Percentiles rank a stretch among this genome's conserved stretches.
Conservation (phyloP, 2,113 vertebrate species). For the Pygoscelis adeliae region DNA sequence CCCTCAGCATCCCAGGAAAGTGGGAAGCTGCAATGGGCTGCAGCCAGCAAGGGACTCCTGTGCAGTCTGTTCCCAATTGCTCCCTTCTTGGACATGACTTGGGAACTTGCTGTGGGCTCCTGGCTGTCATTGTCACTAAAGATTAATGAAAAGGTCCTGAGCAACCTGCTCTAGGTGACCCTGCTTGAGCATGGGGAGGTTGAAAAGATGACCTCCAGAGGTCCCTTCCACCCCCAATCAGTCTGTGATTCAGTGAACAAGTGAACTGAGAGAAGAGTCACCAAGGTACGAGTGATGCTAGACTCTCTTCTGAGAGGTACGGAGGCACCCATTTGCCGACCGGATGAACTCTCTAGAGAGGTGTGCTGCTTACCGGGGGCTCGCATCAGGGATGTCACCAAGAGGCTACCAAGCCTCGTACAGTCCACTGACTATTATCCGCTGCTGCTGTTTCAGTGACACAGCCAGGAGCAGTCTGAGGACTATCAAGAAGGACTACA, state of each 20-base stretch:
- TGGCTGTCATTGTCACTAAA: not conserved
- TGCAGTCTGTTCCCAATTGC: not conserved
- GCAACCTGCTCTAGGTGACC: not conserved
- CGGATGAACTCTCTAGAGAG: no score
- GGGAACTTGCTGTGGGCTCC: not conserved
- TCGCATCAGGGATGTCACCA: no score
- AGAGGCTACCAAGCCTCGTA: no score
- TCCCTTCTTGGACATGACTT: not conserved
- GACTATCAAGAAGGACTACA: no score
- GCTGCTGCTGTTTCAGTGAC: no score
- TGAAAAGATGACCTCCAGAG: not conserved
- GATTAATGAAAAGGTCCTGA: not conserved
- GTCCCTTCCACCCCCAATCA: not conserved
- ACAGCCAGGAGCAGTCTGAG: no score
- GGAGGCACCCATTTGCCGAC: no score
- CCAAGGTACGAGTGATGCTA: not conserved
- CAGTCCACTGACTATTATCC: no score
- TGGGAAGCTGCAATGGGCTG: not conserved
- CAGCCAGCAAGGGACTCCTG: not conserved
- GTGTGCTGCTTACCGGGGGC: no score
- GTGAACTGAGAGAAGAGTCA: not conserved
- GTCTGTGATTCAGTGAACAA: not conserved
- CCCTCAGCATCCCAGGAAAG: not conserved
- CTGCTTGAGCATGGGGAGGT: not conserved
- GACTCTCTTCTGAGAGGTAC: no score